These are phyloP conservation scores for Aythya baeri DNA, from an alignment of 2,113 vertebrate genomes.

Conservation along the genomic window DNA sequence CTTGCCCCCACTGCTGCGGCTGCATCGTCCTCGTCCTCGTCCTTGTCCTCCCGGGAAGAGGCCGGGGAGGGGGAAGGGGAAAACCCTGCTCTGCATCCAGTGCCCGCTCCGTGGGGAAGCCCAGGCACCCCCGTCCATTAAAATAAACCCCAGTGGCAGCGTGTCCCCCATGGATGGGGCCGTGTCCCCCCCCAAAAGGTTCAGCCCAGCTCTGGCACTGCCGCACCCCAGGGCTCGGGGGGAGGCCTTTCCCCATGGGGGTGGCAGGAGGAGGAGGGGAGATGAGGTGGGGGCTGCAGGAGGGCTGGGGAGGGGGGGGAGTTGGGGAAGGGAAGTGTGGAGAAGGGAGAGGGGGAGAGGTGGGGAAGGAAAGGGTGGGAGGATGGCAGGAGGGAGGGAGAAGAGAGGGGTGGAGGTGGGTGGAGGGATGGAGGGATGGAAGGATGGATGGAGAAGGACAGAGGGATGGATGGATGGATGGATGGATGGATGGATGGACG, in stretches of 20 bases:
- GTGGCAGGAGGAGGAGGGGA: neutral
- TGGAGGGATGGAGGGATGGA: neutral
- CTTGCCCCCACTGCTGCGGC: neutral
- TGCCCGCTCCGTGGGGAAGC: neutral
- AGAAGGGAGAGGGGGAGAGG: too few species aligned
- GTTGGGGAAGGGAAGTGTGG: neutral
- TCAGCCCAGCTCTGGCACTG: neutral
- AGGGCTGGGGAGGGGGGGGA: neutral
- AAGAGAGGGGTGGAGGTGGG: neutral
- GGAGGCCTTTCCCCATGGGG: neutral
- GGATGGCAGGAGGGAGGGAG: neutral
- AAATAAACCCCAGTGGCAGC: neutral
- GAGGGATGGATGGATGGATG: neutral
- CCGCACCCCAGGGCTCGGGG: too few species aligned
- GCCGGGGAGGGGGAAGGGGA: neutral
- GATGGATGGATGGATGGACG: neutral
- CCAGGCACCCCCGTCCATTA: neutral
- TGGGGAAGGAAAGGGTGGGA: neutral
- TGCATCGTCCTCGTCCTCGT: neutral
- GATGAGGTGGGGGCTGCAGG: neutral
- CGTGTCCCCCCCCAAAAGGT: neutral
- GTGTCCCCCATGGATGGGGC: neutral
- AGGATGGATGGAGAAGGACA: neutral
- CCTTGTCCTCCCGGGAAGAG: neutral
- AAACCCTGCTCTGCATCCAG: neutral